Base-by-base conservation (phyloP, 2,888 invertebrate genomes). In the Aplocera efformata region DNA sequence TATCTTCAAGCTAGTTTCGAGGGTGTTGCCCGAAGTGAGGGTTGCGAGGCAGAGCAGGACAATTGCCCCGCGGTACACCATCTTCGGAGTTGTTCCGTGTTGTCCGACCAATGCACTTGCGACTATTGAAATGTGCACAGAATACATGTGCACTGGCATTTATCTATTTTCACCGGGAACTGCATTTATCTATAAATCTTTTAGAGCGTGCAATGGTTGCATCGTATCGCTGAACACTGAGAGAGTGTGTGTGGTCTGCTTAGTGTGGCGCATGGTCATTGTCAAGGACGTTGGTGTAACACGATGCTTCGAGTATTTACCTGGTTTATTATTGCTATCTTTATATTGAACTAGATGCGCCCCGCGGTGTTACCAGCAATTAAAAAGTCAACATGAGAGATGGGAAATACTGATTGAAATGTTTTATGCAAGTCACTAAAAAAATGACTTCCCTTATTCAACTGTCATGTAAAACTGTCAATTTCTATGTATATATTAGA, bases 141-240 rank as follows among this genome's bases (percentile, higher is more conserved):
- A 79, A 77, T 65, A 76, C 77, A 79, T 79, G 82, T 70, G 77
- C 85, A 80, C 78, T 77, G 79, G 73, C 83, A 88, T 88, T 88
- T 88, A 88, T 88, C 85, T 80, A 86, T 86, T 86, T 88, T 88
- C 86, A 83, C 88, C 88, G 88, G 88, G 86, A 88, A 88, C 86
- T 82, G 76, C 85, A 79, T 78, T 86, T 88, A 86, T 88, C 86
- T 86, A 88, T 86, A 85, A 88, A 89, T 82, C 85, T 88, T 88
- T 88, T 80, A 88, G 88, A 88, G 89, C 89, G 88, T 89, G 89
- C 88, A 85, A 88, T 86, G 75, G 84, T 79, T 88, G 82, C 84
- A 84, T 81, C 79, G 85, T 81, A 72, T 79, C 65, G 77, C 63
- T 69, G 82, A 69, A 83, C 86, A 80, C 81, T 85, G 79, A 80